phyloP scores from a whole-genome alignment of 2,797 vertebrate genomes.

The Coregonus ussuriensis region DNA sequence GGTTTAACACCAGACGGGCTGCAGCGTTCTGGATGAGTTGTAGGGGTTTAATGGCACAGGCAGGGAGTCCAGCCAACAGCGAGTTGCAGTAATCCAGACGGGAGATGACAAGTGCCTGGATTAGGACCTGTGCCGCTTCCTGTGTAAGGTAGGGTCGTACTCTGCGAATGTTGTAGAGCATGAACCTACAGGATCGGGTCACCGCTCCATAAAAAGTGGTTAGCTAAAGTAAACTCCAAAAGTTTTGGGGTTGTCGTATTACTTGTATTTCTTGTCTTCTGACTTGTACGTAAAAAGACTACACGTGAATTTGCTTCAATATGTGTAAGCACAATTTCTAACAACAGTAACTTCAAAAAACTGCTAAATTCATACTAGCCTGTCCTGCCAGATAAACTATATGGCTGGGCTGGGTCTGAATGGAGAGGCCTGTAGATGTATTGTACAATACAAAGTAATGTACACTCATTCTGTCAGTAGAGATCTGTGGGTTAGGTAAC shows the following conservation, averaged over 20 bases:
- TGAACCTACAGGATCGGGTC: too few species aligned
- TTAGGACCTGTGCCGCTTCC: too few species aligned
- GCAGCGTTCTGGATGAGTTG: too few species aligned
- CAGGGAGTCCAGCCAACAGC: too few species aligned
- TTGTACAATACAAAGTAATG: too few species aligned
- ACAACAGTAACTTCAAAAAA: constrained; percentile 25
- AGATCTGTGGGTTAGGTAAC: constrained; percentile 1
- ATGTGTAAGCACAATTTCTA: constrained; percentile 48
- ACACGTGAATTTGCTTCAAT: constrained; percentile 59
- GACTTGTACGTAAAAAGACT: constrained; percentile 57
- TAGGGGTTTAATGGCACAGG: too few species aligned
- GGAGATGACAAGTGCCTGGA: too few species aligned
- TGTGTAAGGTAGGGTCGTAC: too few species aligned
- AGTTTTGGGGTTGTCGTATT: constrained; percentile 38
- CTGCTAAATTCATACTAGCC: not conserved
- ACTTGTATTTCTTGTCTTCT: constrained; percentile 47
- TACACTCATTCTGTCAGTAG: not conserved
- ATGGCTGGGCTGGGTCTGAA: not conserved
- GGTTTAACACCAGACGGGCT: too few species aligned
- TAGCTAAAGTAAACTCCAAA: constrained; percentile 54
- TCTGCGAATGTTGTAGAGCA: too few species aligned
- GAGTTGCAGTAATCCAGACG: too few species aligned
- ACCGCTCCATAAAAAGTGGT: constrained; percentile 28
- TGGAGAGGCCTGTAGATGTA: not conserved
- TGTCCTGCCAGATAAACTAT: not conserved